These are phyloP conservation scores for Argyresthia albistria DNA, from an alignment of 2,888 invertebrate species.

Conservation along the genomic window DNA sequence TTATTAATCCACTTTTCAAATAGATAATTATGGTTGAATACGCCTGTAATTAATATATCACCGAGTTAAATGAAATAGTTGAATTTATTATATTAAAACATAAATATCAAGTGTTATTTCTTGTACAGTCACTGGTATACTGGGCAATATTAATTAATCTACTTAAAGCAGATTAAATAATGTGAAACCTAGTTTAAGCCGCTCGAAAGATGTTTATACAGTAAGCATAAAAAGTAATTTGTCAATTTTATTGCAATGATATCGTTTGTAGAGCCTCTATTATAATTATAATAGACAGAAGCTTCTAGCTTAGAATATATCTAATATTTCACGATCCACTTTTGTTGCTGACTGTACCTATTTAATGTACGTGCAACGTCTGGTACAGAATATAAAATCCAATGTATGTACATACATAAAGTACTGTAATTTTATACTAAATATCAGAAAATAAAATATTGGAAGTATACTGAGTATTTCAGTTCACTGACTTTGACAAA, in stretches of 20 bases:
- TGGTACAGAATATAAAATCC: conserved; percentile 1
- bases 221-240: conserved; percentile 4
- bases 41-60: neutral
- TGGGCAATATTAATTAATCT: neutral
- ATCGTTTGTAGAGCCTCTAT: neutral
- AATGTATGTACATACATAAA: conserved; percentile 45
- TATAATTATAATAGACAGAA: neutral
- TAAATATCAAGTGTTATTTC: neutral
- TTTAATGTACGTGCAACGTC: conserved; percentile 1
- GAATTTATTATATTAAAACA: conserved; percentile 1
- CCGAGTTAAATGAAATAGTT: conserved; percentile 1
- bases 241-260: conserved; percentile 5
- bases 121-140: conserved; percentile 3
- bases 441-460: conserved; percentile 62
- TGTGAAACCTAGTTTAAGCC: too few species aligned
- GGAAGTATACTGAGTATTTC: conserved; percentile 12
- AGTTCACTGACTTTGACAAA: neutral
- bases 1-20: neutral
- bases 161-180: conserved; percentile 1
- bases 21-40: too few species aligned
- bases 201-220: conserved; percentile 1
- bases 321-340: too few species aligned
- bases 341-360: too few species aligned
- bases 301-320: neutral
- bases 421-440: conserved; percentile 66